Base-by-base conservation (phyloP, 2,797 vertebrate species). In the Acanthopagrus latus region DNA sequence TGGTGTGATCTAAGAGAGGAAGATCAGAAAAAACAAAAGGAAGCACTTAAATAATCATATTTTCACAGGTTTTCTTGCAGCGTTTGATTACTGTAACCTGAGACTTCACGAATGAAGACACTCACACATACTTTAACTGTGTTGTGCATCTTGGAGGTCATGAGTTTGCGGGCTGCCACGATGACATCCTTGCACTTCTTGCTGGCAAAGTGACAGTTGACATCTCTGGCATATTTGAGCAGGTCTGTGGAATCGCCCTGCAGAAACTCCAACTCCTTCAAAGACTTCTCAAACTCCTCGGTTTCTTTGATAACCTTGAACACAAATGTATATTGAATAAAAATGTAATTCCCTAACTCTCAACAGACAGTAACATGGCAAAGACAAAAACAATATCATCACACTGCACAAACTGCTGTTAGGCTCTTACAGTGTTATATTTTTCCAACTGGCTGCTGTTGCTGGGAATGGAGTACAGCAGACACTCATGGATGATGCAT, bases 181-280 rank as follows among this genome's bases (percentile, higher is more conserved):
- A 99, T 97, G 58, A 99, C 97, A 13, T 99, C 98, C 76, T 97
- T 97, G 93, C 98, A 99, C 87, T 99, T 99, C 90, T 97, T 99
- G 91, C 96, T 98, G 85, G 98, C 97, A 78, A 99, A 99, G 82
- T 99, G 98, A 82, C 95, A 96, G 82, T 99, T 97, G 78, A 99
- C 95, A 0, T 99, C 97, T n/a, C 96, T 94, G 58, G 98, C 97
- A 0, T 99, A 99, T 66, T 96, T 96, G 68, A 99, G 92, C 69
- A 99, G 89, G 73, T 98, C 97, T 0, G 97, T 98, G 0, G 95
- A 94, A 72, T 97, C 96, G 1, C 94, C 94, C 80, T 94, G 94
- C 64, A 99, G 85, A 91, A 96, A 97, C 27, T 89, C 92, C 96
- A 99, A 96, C 51, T 95, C 91, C 86, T 97, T 98, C 71, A 99